Conservation (phyloP, 2,888 invertebrate species). For the Ashinkailepas kermadecensis region DNA sequence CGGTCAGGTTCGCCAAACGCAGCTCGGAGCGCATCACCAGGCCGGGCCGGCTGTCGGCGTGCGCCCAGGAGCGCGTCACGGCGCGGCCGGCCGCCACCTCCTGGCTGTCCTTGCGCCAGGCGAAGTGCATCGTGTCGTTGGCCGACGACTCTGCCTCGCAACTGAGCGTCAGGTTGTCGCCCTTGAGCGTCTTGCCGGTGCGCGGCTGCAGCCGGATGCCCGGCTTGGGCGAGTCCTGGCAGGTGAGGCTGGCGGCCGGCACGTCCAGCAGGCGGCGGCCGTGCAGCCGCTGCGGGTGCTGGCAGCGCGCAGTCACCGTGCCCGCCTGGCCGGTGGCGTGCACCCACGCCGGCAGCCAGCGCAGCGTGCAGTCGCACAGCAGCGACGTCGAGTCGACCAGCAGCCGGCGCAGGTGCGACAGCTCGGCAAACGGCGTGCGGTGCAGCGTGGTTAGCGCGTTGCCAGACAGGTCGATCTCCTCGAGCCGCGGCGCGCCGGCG, state of each 20-base stretch:
- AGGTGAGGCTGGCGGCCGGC: slow-evolving; percentile 45
- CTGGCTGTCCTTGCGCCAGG: slow-evolving; percentile 81
- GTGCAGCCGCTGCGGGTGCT: slow-evolving; percentile 68
- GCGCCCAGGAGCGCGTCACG: slow-evolving; percentile 28
- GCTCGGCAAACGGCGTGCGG: slow-evolving; percentile 71
- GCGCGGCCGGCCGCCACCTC: slow-evolving; percentile 40
- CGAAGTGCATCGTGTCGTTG: slow-evolving; percentile 64
- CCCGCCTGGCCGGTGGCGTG: slow-evolving; percentile 49
- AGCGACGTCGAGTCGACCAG: slow-evolving; percentile 63
- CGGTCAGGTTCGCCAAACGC: slow-evolving; percentile 64
- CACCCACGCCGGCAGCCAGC: slow-evolving; percentile 82
- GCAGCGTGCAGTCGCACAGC: slow-evolving; percentile 79
- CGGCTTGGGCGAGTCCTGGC: slow-evolving; percentile 76
- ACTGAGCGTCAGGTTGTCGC: slow-evolving; percentile 69
- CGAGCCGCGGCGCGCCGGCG: slow-evolving; percentile 34
- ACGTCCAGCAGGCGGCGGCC: slow-evolving; percentile 61
- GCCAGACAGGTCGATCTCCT: slow-evolving; percentile 67
- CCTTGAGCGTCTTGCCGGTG: slow-evolving; percentile 63
- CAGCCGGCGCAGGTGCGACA: slow-evolving; percentile 58
- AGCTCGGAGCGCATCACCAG: slow-evolving; percentile 55
- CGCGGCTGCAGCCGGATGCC: slow-evolving; percentile 71
- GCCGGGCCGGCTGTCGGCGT: slow-evolving; percentile 32
- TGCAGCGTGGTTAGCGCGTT: slow-evolving; percentile 76
- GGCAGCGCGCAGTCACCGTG: slow-evolving; percentile 61
- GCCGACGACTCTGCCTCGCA: slow-evolving; percentile 76